Conservation (phyloP, 2,797 vertebrate genomes). For the Neoniphon sammara region DNA sequence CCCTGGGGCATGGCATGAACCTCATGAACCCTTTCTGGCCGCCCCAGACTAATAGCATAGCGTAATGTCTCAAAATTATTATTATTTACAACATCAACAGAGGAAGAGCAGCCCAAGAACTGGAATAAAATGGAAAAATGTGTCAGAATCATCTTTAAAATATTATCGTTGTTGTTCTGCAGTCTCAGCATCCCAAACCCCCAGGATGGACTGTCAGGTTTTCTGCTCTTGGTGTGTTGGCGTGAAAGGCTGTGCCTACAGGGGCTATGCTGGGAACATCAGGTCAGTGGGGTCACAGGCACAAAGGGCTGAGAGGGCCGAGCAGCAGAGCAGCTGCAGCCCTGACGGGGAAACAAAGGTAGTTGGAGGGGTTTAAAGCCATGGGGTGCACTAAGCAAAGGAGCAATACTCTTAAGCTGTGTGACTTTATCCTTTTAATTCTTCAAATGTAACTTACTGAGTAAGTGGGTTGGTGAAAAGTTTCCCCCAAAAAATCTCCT, state of each 20-base stretch:
- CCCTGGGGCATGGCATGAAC: neutral
- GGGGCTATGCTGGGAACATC: slow-evolving; percentile 66
- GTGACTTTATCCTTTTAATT: slow-evolving; percentile 42
- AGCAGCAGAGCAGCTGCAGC: slow-evolving; percentile 59
- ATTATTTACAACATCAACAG: neutral
- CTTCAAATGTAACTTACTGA: slow-evolving; percentile 40
- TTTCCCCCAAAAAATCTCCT: slow-evolving; percentile 27
- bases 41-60: slow-evolving; percentile 2
- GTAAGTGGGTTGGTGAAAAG: slow-evolving; percentile 24
- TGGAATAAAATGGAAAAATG: slow-evolving; percentile 6
- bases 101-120: neutral
- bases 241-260: slow-evolving; percentile 45
- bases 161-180: slow-evolving; percentile 9
- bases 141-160: slow-evolving; percentile 18
- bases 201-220: slow-evolving; percentile 37
- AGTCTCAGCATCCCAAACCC: slow-evolving; percentile 5
- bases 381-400: slow-evolving; percentile 31
- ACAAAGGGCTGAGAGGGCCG: slow-evolving; percentile 62
- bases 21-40: neutral
- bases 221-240: slow-evolving; percentile 39
- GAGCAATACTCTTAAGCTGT: slow-evolving; percentile 43
- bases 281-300: slow-evolving; percentile 68
- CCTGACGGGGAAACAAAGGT: slow-evolving; percentile 57
- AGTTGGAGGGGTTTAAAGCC: slow-evolving; percentile 51
- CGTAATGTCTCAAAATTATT: neutral